Evolutionary conservation across 2,888 invertebrate genomes (phyloP).

Genomic region (Halictus quadricinctus): DNA sequence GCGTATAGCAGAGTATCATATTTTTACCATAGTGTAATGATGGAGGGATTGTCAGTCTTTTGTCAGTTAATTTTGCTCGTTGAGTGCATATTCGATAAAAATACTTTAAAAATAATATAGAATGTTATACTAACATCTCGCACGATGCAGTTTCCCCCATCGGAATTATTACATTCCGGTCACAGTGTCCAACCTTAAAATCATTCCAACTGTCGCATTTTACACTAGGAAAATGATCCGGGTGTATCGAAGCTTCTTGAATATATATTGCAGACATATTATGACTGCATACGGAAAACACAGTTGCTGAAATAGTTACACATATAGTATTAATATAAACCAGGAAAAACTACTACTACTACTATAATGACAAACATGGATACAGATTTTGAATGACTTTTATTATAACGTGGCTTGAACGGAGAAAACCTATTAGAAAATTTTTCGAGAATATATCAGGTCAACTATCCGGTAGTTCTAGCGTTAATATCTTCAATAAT

Average conservation of each 20-base stretch:
- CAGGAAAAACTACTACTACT: not conserved
- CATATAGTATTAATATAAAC: not conserved
- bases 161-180: not conserved
- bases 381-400: not conserved
- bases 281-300: not conserved
- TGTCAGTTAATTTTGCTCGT: not conserved
- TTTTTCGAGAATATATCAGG: too few species aligned
- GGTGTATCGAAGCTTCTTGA: not conserved
- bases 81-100: not conserved
- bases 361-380: not conserved
- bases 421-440: not conserved
- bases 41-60: too few species aligned
- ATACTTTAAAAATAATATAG: not conserved
- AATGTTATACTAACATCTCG: not conserved
- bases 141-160: not conserved
- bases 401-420: not conserved
- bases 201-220: not conserved
- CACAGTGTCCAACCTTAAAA: not conserved
- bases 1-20: too few species aligned
- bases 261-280: not conserved
- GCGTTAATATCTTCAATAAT: too few species aligned
- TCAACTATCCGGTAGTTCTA: too few species aligned
- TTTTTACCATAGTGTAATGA: too few species aligned
- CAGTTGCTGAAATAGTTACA: not conserved
- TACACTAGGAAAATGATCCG: not conserved